Conservation (phyloP, 2,113 vertebrate species). For the Oryzias javanicus region DNA sequence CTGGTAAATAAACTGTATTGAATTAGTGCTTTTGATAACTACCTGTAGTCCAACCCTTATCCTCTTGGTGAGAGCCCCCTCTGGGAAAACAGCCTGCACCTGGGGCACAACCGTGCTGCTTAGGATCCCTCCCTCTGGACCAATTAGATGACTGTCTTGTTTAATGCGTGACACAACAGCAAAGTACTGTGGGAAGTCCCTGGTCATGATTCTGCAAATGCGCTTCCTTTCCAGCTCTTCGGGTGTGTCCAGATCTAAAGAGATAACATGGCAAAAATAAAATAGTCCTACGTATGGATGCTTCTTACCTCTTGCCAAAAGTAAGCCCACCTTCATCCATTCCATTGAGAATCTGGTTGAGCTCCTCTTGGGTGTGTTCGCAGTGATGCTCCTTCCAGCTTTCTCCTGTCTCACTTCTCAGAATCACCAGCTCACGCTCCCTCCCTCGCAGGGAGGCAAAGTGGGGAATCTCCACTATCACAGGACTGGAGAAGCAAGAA, state of each 20-base stretch:
- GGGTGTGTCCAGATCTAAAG: constrained; percentile 85
- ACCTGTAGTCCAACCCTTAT: constrained; percentile 98
- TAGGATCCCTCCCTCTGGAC: constrained; percentile 94
- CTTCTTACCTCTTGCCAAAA: not conserved
- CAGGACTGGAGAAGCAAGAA: constrained; percentile 79
- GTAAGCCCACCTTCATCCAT: constrained; percentile 90
- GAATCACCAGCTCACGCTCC: constrained; percentile 93
- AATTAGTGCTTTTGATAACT: constrained; percentile 5
- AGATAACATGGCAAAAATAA: not conserved
- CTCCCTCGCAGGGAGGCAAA: constrained; percentile 94
- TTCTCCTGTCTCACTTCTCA: constrained; percentile 94
- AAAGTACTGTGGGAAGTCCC: constrained; percentile 97
- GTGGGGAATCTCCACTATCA: constrained; percentile 98
- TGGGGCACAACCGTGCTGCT: constrained; percentile 95
- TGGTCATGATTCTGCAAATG: constrained; percentile 94
- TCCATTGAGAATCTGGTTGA: constrained; percentile 95
- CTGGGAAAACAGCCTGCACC: constrained; percentile 95
- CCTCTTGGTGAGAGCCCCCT: constrained; percentile 94
- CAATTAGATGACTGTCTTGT: constrained; percentile 95
- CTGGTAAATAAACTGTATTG: too few relatives aligned
- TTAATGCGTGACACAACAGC: constrained; percentile 95
- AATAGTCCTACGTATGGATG: not conserved
- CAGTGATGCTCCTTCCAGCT: constrained; percentile 98
- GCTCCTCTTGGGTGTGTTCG: constrained; percentile 91
- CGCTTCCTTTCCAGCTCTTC: constrained; percentile 95